A percentile compares a stretch with the other conserved stretches of the same genome.
These are phyloP conservation scores for Hymenopus coronatus DNA, from an alignment of 2,888 invertebrate genomes.

Conservation along the genomic window DNA sequence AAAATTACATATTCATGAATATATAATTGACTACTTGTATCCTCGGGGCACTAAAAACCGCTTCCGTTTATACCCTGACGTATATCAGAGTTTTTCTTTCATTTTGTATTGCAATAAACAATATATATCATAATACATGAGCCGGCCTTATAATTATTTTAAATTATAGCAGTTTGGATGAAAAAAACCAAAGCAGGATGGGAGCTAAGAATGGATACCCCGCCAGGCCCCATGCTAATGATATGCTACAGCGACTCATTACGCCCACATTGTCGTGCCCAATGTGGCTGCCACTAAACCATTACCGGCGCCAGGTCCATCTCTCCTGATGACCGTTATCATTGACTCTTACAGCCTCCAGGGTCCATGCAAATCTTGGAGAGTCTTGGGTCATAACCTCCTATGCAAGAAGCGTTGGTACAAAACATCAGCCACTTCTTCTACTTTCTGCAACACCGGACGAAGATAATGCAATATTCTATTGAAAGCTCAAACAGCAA, in stretches of 20 bases:
- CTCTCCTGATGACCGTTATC: background rate
- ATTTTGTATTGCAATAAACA: background rate
- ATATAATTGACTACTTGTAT: background rate
- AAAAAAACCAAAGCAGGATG: background rate
- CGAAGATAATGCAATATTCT: background rate
- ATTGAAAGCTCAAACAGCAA: too few species aligned
- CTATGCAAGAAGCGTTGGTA: background rate
- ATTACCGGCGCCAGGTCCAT: background rate
- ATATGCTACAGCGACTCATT: background rate
- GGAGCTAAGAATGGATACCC: background rate
- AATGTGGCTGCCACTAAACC: background rate
- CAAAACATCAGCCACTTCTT: background rate
- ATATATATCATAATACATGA: background rate
- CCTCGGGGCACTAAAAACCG: background rate
- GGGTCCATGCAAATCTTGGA: background rate
- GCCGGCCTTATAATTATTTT: background rate
- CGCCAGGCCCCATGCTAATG: background rate
- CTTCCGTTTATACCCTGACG: background rate
- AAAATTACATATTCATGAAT: background rate
- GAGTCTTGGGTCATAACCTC: background rate
- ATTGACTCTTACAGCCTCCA: background rate
- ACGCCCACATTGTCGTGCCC: background rate
- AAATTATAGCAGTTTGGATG: background rate
- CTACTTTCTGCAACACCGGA: background rate
- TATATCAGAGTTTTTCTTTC: background rate